Conservation (phyloP, 2,113 vertebrate species). For the Opisthocomus hoazin region DNA sequence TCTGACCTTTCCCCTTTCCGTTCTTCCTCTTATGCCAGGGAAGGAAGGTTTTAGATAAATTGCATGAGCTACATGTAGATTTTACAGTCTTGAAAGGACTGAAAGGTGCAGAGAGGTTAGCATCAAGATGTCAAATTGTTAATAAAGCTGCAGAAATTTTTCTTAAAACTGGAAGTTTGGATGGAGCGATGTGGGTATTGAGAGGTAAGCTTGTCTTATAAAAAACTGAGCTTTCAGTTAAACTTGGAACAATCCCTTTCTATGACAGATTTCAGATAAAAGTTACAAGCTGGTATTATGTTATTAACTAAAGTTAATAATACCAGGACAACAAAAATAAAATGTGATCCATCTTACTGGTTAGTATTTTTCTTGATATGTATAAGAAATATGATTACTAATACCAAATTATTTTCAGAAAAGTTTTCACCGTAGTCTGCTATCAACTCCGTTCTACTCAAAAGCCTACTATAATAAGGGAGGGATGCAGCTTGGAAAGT, state of each 20-base stretch:
- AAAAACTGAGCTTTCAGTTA: not conserved
- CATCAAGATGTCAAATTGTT: conserved; percentile 83
- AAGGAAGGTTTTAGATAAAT: conserved; percentile 78
- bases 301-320: not conserved
- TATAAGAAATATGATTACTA: not conserved
- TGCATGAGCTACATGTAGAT: conserved; percentile 74
- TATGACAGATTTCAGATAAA: not conserved
- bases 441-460: not conserved
- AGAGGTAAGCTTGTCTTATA: conserved; percentile 74
- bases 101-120: conserved; percentile 70
- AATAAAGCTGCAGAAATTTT: conserved; percentile 88
- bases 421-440: not conserved
- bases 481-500: not conserved
- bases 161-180: conserved; percentile 80
- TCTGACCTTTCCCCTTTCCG: not conserved
- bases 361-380: not conserved
- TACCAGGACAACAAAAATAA: not conserved
- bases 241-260: not conserved
- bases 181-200: conserved; percentile 80
- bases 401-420: not conserved
- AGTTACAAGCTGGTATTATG: not conserved
- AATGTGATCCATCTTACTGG: not conserved
- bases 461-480: not conserved
- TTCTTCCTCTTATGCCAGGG: conserved; percentile 71
- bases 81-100: conserved; percentile 85